phyloP scores from a whole-genome alignment of 2,888 invertebrate genomes.

The Spodoptera exigua region DNA sequence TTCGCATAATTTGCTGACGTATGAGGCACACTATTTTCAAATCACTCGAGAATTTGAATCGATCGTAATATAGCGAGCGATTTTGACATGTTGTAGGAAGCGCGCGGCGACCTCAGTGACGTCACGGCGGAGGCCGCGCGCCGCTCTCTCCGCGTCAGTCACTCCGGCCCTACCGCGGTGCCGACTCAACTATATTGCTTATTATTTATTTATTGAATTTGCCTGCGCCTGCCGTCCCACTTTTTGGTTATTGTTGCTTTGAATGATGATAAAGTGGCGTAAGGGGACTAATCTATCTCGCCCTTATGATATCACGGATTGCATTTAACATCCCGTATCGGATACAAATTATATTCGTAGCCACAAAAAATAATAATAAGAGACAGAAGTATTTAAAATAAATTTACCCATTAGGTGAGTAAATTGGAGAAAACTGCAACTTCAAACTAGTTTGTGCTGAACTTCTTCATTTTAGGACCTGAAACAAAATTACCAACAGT shows the following conservation, averaged over 20 bases:
- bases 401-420: too few species aligned
- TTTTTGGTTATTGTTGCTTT: conserved; percentile 61
- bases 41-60: conserved; percentile 33
- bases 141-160: conserved; percentile 74
- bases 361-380: too few species aligned
- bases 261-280: conserved; percentile 51
- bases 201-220: conserved; percentile 73
- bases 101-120: conserved; percentile 78
- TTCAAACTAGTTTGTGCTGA: too few species aligned
- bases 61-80: conserved; percentile 52
- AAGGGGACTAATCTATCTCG: conserved; percentile 39
- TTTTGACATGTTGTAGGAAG: conserved; percentile 76
- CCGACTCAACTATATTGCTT: conserved; percentile 63
- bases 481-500: too few species aligned
- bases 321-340: neutral
- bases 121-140: conserved; percentile 73
- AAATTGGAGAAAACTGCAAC: too few species aligned
- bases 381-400: too few species aligned
- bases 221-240: conserved; percentile 59
- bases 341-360: conserved; percentile 13
- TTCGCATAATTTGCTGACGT: too few species aligned
- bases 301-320: conserved; percentile 1
- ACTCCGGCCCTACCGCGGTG: conserved; percentile 48
- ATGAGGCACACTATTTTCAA: conserved; percentile 2
- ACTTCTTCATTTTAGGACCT: too few species aligned